Base-by-base conservation (phyloP, 2,797 vertebrate species). In the Cuniculus paca region DNA sequence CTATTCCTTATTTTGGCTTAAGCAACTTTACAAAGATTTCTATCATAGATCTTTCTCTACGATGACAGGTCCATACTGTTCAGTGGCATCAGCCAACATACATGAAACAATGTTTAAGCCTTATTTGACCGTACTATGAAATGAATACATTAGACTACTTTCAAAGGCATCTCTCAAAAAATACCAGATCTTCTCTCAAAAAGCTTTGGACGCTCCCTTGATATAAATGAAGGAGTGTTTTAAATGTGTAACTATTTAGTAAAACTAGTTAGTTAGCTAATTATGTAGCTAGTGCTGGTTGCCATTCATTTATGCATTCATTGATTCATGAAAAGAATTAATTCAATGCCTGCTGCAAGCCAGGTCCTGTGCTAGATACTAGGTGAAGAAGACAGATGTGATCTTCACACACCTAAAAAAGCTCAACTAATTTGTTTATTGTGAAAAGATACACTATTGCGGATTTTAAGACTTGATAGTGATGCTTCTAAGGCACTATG, bases 131-230 rank as follows among this genome's bases (percentile, higher is more conserved):
- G 19, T 94, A 28, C 9, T 84, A 7, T 54, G 85, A 81, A 58
- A 60, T 85, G 24, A 85, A 11, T 88, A 68, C 8, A 65, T 0
- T 74, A n/a, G 42, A 77, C 42, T 28, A 26, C 17, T 94, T 92
- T 90, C 52, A 92, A 96, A 94, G 45, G n/a, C 2, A 83, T 88
- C 70, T 93, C 42, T 90, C 12, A 52, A 84, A 58, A 90, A 92
- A 74, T 20, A 90, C 26, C 54, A 63, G 88, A 74, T 63, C 19
- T 75, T 60, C 20, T 81, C 88, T 95, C 88, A 72, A 70, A 58
- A 87, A 10, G 60, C 56, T 95, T 83, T 95, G 80, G 22, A 42
- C 92, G 77, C 4, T 36, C 12, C 50, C 36, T 75, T 94, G 72
- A 94, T 93, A 90, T 74, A 91, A 48, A 78, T 78, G n/a, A 94